Base-by-base conservation (phyloP, 2,113 vertebrate genomes). In the Melanerpes formicivorus region DNA sequence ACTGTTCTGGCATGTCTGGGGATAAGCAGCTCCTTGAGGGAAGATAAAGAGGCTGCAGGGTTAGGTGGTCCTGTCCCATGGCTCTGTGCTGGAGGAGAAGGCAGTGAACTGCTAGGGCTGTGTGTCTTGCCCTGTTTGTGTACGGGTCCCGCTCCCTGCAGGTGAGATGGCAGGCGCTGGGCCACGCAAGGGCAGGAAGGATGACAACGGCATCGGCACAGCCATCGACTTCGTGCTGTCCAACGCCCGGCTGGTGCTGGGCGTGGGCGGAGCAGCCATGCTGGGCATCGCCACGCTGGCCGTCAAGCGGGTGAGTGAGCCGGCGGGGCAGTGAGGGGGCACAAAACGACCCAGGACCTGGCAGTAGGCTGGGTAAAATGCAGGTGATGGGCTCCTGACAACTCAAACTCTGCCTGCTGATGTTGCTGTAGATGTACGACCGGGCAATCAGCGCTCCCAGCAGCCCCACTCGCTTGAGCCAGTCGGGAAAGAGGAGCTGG, bases 151-250 rank as follows among this genome's bases (percentile, higher is more conserved):
- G 10, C 55, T 13, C 60, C 32, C 64, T 16, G 50, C 97, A 97
- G 93, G 95, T 78, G 95, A 87, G 34, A 99, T 99, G 99, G 99
- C 99, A 4, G 99, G 98, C 18, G 97, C 99, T 48, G 98, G 99
- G 66, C 98, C 98, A 95, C 98, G 98, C 55, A 99, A 97, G 90
- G 98, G 98, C 42, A 99, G 99, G 90, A 99, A 99, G 80, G 99
- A 99, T 34, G 99, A 99, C 97, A 99, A 99, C 18, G 99, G 99
- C 65, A 98, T 99, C 3, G 99, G 99, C 75, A 98, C 98, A 0
- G 99, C 99, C 86, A 98, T 99, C 11, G 99, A 99, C 94, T 99
- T 99, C 15, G 98, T 99, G 94, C 98, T 99, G 59, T 99, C 99
- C 91, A 99, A 99, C 7, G 99, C 99, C 56, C 99, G 99, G 90